A percentile compares a stretch with the other conserved stretches of the same genome.
Conservation (phyloP, 2,113 vertebrate species). For the Sceloporus tristichus region DNA sequence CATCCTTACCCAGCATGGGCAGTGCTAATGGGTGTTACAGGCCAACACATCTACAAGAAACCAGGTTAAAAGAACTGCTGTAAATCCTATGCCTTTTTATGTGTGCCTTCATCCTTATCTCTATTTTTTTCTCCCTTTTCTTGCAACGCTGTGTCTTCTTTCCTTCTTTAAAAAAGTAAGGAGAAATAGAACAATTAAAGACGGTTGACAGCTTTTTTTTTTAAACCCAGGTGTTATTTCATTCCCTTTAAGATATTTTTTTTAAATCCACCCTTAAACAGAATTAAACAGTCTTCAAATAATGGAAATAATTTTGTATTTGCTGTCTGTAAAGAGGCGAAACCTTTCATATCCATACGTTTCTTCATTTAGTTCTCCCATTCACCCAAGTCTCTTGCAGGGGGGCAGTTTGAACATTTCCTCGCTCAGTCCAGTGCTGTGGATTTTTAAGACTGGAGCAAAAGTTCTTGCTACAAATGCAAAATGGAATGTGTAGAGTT, state of each 20-base stretch:
- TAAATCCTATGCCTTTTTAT: slow-evolving; percentile 48
- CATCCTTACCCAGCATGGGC: not conserved
- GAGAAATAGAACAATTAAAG: slow-evolving; percentile 71
- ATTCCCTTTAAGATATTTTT: slow-evolving; percentile 75
- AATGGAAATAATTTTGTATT: slow-evolving; percentile 73
- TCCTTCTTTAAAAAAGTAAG: slow-evolving; percentile 53
- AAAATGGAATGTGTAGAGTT: slow-evolving; percentile 47
- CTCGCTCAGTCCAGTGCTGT: slow-evolving; percentile 66
- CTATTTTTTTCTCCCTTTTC: slow-evolving; percentile 28
- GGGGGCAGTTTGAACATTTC: slow-evolving; percentile 50
- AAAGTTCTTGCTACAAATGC: slow-evolving; percentile 55
- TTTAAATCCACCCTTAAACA: slow-evolving; percentile 71
- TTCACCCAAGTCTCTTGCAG: slow-evolving; percentile 47
- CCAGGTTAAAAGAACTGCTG: not conserved
- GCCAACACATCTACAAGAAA: not conserved
- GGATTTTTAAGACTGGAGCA: slow-evolving; percentile 59
- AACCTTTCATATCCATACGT: slow-evolving; percentile 67
- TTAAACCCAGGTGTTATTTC: slow-evolving; percentile 79
- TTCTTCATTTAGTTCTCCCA: slow-evolving; percentile 57
- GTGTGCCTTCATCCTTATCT: slow-evolving; percentile 46
- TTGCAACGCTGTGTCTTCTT: slow-evolving; percentile 67
- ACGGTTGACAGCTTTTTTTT: not conserved
- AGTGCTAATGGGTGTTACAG: not conserved
- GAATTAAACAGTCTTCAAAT: slow-evolving; percentile 70
- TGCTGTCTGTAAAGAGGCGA: slow-evolving; percentile 80